phyloP scores from a whole-genome alignment of 2,113 vertebrate genomes.

The Perca flavescens region DNA sequence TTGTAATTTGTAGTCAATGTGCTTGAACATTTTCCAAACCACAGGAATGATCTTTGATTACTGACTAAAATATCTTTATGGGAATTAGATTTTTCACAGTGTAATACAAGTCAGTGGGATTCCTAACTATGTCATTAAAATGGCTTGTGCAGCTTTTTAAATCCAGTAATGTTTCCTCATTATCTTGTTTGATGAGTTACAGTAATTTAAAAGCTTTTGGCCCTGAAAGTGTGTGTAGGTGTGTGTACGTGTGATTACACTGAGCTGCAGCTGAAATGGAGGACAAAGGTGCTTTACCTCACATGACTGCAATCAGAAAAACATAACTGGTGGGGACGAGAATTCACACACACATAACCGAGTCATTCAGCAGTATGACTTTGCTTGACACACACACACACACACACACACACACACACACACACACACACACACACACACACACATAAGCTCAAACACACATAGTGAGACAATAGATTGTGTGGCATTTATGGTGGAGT shows the following conservation, averaged over 20 bases:
- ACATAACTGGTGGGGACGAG: not conserved
- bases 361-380: not conserved
- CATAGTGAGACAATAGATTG: not conserved
- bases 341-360: not conserved
- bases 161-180: too few relatives aligned
- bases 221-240: not conserved
- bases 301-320: slow-evolving; percentile 8
- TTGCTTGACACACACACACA: not conserved
- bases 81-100: not conserved
- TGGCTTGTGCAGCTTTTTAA: too few relatives aligned
- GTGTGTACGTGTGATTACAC: not conserved
- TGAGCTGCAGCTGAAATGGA: not conserved
- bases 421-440: too few relatives aligned
- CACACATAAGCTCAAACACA: not conserved
- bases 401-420: not conserved
- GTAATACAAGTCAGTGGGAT: not conserved
- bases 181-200: not conserved
- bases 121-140: not conserved
- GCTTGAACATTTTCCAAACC: not conserved
- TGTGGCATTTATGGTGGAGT: too few relatives aligned
- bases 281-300: slow-evolving; percentile 14
- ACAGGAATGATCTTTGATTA: not conserved
- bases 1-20: not conserved
- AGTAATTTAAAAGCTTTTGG: not conserved
- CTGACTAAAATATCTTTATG: not conserved